These are phyloP conservation scores for Schizaphis graminum DNA, from an alignment of 2,888 invertebrate genomes.

Conservation along the genomic window DNA sequence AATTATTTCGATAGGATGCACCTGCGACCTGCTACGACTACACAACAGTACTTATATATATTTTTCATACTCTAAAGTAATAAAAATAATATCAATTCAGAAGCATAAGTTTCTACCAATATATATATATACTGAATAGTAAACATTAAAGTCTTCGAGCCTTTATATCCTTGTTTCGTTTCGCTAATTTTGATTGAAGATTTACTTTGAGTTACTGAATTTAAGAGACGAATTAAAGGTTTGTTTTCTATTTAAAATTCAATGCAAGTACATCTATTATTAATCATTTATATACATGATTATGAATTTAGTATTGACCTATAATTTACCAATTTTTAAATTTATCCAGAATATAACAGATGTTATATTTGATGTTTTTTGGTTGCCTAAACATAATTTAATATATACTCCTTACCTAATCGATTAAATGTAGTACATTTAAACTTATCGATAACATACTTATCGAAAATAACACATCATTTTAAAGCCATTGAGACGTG, in stretches of 20 bases:
- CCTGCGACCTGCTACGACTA: background rate
- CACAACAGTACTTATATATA: background rate
- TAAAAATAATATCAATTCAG: background rate
- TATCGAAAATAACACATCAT: background rate
- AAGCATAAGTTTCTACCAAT: background rate
- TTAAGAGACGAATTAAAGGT: background rate
- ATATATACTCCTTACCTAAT: background rate
- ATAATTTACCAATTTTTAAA: background rate
- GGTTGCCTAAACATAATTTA: background rate
- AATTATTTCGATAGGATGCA: background rate
- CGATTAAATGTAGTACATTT: background rate
- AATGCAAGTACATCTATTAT: background rate
- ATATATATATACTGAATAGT: background rate
- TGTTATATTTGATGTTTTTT: background rate
- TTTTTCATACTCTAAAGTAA: background rate
- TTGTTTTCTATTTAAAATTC: background rate
- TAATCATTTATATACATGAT: background rate
- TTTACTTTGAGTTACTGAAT: background rate
- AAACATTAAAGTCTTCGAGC: background rate
- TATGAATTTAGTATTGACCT: background rate
- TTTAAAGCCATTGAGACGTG: background rate
- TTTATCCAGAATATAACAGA: background rate
- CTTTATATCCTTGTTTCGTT: background rate
- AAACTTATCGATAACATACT: background rate
- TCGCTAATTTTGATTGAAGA: background rate